These are phyloP conservation scores for Sinosuthora webbiana DNA, from an alignment of 2,113 vertebrate genomes.

Conservation along the genomic window DNA sequence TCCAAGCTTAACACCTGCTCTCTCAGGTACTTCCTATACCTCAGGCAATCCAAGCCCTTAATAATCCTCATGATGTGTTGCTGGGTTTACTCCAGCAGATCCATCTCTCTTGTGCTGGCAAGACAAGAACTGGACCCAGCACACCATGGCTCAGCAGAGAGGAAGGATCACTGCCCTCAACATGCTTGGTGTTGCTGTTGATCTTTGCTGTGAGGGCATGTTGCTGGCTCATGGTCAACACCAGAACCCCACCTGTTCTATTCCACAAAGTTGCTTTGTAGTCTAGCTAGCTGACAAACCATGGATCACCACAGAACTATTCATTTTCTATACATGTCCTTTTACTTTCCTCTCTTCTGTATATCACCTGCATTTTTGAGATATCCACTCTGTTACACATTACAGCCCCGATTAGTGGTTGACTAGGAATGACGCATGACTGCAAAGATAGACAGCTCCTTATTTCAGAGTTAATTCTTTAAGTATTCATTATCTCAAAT, in stretches of 20 bases:
- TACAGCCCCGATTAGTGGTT: too few species aligned
- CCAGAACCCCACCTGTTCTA: neutral
- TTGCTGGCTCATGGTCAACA: neutral
- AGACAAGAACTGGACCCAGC: neutral
- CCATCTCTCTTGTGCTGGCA: neutral
- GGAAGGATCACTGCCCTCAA: neutral
- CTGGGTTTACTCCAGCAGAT: neutral
- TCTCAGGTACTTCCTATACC: neutral
- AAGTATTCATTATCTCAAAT: neutral
- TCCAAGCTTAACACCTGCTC: neutral
- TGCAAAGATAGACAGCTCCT: too few species aligned
- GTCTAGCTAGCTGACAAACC: neutral
- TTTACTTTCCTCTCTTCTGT: neutral
- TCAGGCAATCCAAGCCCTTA: neutral
- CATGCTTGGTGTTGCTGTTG: neutral
- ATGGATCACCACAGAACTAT: neutral
- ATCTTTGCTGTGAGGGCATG: neutral
- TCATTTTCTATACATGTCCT: neutral
- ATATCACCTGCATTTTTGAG: fast-evolving
- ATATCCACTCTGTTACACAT: neutral
- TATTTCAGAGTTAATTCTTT: neutral
- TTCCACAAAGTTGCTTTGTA: neutral
- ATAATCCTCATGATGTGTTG: neutral
- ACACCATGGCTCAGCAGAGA: neutral
- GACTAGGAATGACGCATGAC: too few species aligned